Percentiles rank a stretch among this genome's conserved stretches.
Evolutionary conservation across 2,797 vertebrate genomes (phyloP).

Genomic region (Mallotus villosus): DNA sequence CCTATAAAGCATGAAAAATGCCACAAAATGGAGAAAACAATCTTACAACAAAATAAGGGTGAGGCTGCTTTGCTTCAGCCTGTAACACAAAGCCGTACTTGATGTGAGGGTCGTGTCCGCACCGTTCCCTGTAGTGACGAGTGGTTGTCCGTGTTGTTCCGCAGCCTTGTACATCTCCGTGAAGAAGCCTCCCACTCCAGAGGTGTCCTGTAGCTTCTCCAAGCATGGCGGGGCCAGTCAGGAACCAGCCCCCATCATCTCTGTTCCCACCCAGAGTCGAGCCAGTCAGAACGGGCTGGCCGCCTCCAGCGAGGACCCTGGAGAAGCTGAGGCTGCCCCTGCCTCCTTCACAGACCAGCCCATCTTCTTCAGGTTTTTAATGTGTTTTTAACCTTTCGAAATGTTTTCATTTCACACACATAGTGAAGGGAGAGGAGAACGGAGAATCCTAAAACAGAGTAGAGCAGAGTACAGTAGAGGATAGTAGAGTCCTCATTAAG

Average conservation of each 20-base stretch:
- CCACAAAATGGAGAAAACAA: no score
- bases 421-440: no score
- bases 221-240: conserved; percentile 77
- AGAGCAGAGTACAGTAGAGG: no score
- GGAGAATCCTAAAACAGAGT: no score
- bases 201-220: conserved; percentile 89
- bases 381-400: neutral
- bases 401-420: no score
- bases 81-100: no score
- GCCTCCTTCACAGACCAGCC: conserved; percentile 86
- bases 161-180: conserved; percentile 72
- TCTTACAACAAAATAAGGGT: no score
- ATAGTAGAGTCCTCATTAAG: no score
- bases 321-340: conserved; percentile 64
- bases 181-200: conserved; percentile 85
- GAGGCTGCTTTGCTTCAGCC: no score
- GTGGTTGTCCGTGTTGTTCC: neutral
- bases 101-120: neutral
- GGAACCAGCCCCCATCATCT: conserved; percentile 88
- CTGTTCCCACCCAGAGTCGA: conserved; percentile 83
- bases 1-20: no score
- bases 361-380: conserved; percentile 93
- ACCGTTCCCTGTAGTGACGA: no score
- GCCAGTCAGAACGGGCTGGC: conserved; percentile 74
- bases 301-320: conserved; percentile 59